These are phyloP conservation scores for Falco novaeseelandiae DNA, from an alignment of 2,797 vertebrate genomes.

Conservation along the genomic window DNA sequence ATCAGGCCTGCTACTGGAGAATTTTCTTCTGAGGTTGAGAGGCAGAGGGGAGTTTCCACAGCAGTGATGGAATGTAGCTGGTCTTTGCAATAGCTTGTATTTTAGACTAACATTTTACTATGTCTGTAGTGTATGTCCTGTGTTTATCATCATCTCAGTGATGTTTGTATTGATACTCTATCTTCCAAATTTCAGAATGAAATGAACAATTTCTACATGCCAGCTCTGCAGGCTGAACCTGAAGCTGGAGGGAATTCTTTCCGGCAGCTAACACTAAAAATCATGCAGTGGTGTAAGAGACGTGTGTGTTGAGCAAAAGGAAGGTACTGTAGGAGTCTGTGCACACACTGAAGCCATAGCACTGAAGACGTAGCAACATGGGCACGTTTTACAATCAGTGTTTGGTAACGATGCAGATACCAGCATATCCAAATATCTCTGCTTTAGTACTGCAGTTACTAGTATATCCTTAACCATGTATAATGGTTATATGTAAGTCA, in stretches of 20 bases:
- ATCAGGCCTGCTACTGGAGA: background rate
- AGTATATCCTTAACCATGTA: background rate
- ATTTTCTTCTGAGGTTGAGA: background rate
- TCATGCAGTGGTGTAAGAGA: rapidly evolving
- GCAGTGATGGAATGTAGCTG: background rate
- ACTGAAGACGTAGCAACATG: rapidly evolving
- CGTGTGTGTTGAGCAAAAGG: background rate
- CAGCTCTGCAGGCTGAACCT: background rate
- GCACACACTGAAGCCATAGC: background rate
- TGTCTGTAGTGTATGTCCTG: rapidly evolving
- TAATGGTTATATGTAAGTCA: background rate
- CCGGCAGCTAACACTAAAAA: background rate
- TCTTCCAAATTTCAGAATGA: background rate
- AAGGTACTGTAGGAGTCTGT: rapidly evolving
- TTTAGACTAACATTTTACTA: background rate
- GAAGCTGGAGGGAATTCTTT: background rate
- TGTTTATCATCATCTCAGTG: background rate
- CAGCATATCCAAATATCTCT: background rate
- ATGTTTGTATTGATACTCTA: background rate
- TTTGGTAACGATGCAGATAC: background rate
- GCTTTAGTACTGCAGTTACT: background rate
- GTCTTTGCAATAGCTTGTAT: background rate
- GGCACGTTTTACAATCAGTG: background rate
- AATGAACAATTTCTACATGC: rapidly evolving
- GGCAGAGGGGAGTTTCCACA: background rate